A percentile compares a stretch with the other conserved stretches of the same genome.
phyloP scores from a whole-genome alignment of 2,797 vertebrate species.

The Acanthis flammea region DNA sequence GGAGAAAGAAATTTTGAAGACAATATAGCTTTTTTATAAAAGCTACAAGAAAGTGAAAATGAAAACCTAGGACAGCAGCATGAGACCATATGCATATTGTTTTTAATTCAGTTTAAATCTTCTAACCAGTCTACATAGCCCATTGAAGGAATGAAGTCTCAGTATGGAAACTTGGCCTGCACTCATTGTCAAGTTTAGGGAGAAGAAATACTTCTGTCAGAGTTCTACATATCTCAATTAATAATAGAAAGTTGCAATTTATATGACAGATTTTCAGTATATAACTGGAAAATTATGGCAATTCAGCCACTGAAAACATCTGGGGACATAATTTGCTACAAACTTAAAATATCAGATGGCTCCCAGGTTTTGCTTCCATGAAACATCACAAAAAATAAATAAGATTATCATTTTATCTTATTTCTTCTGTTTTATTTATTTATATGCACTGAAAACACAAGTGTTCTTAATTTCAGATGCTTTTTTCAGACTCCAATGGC shows the following conservation, averaged over 20 bases:
- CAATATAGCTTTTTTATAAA: background rate
- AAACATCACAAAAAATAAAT: background rate
- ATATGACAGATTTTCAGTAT: conserved; percentile 4
- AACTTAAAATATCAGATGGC: background rate
- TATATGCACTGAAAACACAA: background rate
- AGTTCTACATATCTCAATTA: conserved; percentile 50
- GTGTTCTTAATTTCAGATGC: background rate
- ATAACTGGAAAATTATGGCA: background rate
- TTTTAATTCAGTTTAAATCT: conserved; percentile 8
- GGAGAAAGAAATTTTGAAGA: background rate
- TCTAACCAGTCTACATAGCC: background rate
- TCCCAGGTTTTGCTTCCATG: background rate
- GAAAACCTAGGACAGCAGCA: background rate
- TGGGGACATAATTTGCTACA: background rate
- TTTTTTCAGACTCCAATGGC: background rate
- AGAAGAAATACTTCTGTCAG: background rate
- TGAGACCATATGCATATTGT: background rate
- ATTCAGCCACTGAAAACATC: background rate
- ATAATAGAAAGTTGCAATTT: conserved; percentile 20
- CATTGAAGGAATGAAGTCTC: background rate
- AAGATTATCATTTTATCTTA: background rate
- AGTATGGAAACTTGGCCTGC: background rate
- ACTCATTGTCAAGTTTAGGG: background rate
- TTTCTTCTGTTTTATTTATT: background rate
- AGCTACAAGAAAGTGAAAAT: background rate